A percentile compares a stretch with the other conserved stretches of the same genome.
phyloP scores from a whole-genome alignment of 2,888 invertebrate species.

The Agrochola lota region DNA sequence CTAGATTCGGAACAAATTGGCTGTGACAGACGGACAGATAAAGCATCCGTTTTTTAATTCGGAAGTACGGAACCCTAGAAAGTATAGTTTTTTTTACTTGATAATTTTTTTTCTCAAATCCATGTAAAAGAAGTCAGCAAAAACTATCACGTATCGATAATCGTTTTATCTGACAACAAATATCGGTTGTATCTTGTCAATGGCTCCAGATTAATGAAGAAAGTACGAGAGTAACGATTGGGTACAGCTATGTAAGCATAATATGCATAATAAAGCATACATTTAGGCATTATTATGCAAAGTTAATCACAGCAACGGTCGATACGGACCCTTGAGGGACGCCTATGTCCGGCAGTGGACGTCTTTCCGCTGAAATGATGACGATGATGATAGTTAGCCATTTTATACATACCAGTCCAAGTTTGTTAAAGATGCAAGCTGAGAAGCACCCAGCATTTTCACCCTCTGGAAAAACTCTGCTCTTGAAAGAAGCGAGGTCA shows the following conservation, averaged over 20 bases:
- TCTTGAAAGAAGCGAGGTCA: constrained; percentile 73
- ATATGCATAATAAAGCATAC: no score
- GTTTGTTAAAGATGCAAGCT: constrained; percentile 76
- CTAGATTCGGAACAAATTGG: no score
- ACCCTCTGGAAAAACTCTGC: constrained; percentile 72
- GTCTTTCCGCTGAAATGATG: neutral
- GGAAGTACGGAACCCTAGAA: no score
- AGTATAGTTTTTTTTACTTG: neutral
- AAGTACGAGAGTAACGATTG: no score
- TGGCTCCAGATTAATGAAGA: neutral
- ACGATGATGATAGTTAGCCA: neutral
- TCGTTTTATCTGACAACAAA: neutral
- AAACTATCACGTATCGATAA: neutral
- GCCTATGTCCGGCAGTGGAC: neutral
- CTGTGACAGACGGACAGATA: no score
- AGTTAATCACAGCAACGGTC: neutral
- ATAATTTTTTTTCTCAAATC: neutral
- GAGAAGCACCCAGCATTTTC: constrained; percentile 78
- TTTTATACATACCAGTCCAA: constrained; percentile 76
- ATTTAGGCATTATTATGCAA: neutral
- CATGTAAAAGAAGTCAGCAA: no score
- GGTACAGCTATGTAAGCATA: no score
- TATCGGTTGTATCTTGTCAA: neutral
- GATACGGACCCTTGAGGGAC: neutral
- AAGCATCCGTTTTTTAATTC: no score